Conservation (phyloP, 2,113 vertebrate genomes). For the Vicugna pacos region DNA sequence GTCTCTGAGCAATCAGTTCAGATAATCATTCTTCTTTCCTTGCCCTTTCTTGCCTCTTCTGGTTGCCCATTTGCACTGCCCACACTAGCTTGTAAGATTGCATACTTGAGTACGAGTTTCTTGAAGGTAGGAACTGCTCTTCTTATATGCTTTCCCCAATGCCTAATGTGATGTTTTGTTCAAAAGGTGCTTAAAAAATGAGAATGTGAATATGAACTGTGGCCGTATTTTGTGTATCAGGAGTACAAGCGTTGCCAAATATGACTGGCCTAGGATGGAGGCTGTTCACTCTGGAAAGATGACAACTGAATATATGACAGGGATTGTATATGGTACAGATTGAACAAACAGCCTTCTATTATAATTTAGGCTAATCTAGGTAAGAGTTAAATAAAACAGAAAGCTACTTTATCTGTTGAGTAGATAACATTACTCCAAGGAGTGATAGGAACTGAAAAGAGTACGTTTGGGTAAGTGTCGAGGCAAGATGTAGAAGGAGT, state of each 20-base stretch:
- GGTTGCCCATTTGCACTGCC: not conserved
- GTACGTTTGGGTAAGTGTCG: not conserved
- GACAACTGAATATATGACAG: not conserved
- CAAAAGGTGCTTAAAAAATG: conserved; percentile 34
- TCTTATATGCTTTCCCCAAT: not conserved
- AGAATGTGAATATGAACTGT: not conserved
- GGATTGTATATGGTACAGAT: not conserved
- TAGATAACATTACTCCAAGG: not conserved
- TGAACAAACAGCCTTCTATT: not conserved
- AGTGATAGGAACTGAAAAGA: not conserved
- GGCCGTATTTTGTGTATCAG: not conserved
- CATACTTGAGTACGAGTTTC: not conserved
- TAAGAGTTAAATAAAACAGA: not conserved
- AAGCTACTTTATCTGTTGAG: not conserved
- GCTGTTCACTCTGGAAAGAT: conserved; percentile 28
- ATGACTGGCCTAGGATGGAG: not conserved
- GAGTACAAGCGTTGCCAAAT: not conserved
- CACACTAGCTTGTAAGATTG: not conserved
- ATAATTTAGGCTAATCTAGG: not conserved
- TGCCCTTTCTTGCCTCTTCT: not conserved
- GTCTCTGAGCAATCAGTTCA: not conserved
- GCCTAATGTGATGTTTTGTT: not conserved
- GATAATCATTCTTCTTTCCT: not conserved
- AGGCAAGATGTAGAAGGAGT: not conserved
- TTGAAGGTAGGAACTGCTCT: not conserved